A percentile compares a stretch with the other conserved stretches of the same genome.
These are phyloP conservation scores for Ia io DNA, from an alignment of 2,113 vertebrate genomes.

Conservation along the genomic window DNA sequence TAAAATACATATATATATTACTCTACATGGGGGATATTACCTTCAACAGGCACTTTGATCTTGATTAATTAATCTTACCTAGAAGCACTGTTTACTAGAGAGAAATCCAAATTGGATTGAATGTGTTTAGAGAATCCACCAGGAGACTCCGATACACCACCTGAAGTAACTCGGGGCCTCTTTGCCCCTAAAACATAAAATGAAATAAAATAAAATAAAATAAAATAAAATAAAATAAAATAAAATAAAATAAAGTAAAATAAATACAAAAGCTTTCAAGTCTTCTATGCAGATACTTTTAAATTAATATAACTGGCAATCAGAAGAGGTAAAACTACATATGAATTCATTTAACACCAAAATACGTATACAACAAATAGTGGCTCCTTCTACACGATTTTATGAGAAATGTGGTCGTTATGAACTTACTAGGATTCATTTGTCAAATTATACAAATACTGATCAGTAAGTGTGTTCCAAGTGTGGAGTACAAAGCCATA, in stretches of 20 bases:
- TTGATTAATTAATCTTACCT: slow-evolving; percentile 77
- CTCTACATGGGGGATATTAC: background rate
- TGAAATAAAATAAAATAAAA: no score
- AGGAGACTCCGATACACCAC: slow-evolving; percentile 77
- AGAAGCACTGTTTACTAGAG: slow-evolving; percentile 68
- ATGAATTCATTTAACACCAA: background rate
- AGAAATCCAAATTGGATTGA: slow-evolving; percentile 84
- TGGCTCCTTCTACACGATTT: background rate
- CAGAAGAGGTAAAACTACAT: background rate
- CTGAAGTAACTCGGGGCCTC: slow-evolving; percentile 73
- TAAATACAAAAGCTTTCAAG: slow-evolving; percentile 37
- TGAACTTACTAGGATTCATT: background rate
- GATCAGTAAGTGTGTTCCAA: background rate
- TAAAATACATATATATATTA: background rate
- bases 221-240: no score
- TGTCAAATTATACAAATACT: background rate
- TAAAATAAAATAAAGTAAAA: background rate
- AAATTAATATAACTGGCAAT: background rate
- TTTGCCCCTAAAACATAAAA: slow-evolving; percentile 79
- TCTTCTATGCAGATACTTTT: background rate
- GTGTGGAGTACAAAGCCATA: background rate
- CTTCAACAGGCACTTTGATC: background rate
- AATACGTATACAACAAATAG: background rate
- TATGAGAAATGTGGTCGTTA: background rate
- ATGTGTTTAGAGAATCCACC: slow-evolving; percentile 84